Evolutionary conservation across 1,140 invertebrate genomes (phyloP), one percentile per base, ranked within the genome.

Genomic region (Saccostrea cuccullata): DNA sequence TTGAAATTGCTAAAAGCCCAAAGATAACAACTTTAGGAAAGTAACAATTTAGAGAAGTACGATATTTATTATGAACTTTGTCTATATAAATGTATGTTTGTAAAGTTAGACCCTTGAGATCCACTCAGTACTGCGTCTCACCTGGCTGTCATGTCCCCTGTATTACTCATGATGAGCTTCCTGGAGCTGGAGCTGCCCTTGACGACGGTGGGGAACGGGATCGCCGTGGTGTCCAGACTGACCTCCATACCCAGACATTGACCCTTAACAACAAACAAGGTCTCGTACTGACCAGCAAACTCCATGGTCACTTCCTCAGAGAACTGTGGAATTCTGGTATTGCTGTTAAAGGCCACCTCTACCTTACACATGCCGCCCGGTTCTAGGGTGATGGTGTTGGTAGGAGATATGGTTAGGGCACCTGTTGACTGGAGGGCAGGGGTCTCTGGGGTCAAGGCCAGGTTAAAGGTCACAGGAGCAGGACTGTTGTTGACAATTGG

Each of bases 121-220:
- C 1, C 47, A 47, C 47, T 47, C 58, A n/a, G n/a, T 20, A 13
- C 20, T n/a, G 60, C 20, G 86, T 91, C 87, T 90, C 47, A 94
- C 94, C 91, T 94, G 11, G 94, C 92, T 89, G 94, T 94, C 90
- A 95, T 95, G 87, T 95, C 95, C 30, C 95, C 95, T 30, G 93
- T 92, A 91, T 95, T 95, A 58, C 84, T 90, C 94, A 95, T 94
- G 73, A 94, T 90, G 26, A 95, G 88, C 87, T 94, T 95, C 17
- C 93, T 90, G 9, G 93, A 93, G 73, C 90, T 93, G 30, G 91
- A 92, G 85, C 94, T 95, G n/a, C 93, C 91, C 90, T 94, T 92
- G 11, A 93, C 92, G 1, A 95, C 94, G 60, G 93, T 92, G 23
- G 93, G 93, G 90, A 95, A 95, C 20, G 94, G 92, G 82, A 95